Evolutionary conservation across 2,113 vertebrate species (phyloP), one percentile per base, ranked within the genome.

Genomic region (Plestiodon gilberti): DNA sequence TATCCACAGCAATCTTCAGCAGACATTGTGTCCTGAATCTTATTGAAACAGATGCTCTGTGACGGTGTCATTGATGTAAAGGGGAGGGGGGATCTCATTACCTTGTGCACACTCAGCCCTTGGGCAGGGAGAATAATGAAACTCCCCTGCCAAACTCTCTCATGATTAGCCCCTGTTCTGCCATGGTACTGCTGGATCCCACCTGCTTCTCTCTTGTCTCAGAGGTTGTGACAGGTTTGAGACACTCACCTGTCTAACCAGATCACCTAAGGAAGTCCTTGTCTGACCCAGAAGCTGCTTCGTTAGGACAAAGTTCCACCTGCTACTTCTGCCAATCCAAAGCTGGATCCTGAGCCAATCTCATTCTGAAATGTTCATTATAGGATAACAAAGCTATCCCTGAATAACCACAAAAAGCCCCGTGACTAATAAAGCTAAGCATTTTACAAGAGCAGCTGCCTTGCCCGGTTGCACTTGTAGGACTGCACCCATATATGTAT

Each of bases 1-100:
- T 81, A 90, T 25, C 28, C 82, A 91, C 82, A 40, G 64, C 48
- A 70, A 94, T 94, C 70, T 84, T 84, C 59, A 82, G 89, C 67
- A 13, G 77, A 86, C 86, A 86, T 30, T 79, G 22, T 88, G 79
- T 87, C 87, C 65, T 75, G 81, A 33, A 84, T n/a, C 10, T 82
- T 87, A 80, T 88, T 90, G 64, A 52, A 87, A 23, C 0, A 59
- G 20, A 20, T n/a, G 28, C 35, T 48, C 38, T 62, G 80, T 20
- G 74, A 81, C 17, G 8, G 43, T 35, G 28, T 75, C 85, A 81
- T 23, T 75, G 70, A 87, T 65, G 59, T 64, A 65, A 33, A 64
- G 67, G 9, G 20, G 55, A 17, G 4, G 79, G 25, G 10, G 5
- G 28, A 71, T 67, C 40, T 48, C 18, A n/a, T 79, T 86, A 48